Base-by-base conservation (phyloP, 92 coral and sea anemone species). In the Plumapathes pennacea region DNA sequence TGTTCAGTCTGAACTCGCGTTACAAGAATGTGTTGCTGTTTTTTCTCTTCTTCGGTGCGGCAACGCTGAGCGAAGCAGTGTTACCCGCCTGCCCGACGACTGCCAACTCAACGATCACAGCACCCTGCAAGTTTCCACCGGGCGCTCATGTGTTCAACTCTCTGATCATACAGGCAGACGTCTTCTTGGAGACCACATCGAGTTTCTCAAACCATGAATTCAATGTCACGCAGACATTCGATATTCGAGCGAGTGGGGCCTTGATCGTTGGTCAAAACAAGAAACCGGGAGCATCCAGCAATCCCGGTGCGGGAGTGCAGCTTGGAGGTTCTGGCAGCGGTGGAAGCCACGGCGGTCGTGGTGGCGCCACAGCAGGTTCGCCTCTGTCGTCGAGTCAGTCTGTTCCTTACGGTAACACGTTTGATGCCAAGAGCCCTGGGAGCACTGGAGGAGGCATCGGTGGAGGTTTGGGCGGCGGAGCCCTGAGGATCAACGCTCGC, bases 331-430 rank as follows among this genome's bases (percentile, higher is more conserved):
- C 61, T 28, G 72, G 83, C 21, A 72, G 82, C 11, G 95, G 95
- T 3, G 95, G 95, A 10, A 86, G 95, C 57, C 82, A 56, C 30
- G 95, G 95, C 4, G 95, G 95, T 36, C 82, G 95, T 27, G 85
- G 89, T 14, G 95, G 95, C 7, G 69, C 77, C 10, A 85, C 89
- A 2, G 47, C 89, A 1, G 60, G 78, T 24, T 64, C 74, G 72
- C 27, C 67, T 0, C 78, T 86, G 4, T 44, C 82, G 25, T 17
- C 74, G 23, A 20, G 70, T 32, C 85, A 86, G 62, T 82, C 89
- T 32, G 54, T 57, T 23, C 72, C 89, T 17, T 86, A 86, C 52
- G 95, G 75, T 3, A 67, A 52, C 28, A 69, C 82, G 1, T 66
- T 82, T 49, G 74, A 41, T 42, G 89, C 76, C 6, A 38, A 77